Evolutionary conservation across 2,888 invertebrate species (phyloP), one percentile per base, ranked within the genome.

Genomic region (Schrankia costaestrigalis): DNA sequence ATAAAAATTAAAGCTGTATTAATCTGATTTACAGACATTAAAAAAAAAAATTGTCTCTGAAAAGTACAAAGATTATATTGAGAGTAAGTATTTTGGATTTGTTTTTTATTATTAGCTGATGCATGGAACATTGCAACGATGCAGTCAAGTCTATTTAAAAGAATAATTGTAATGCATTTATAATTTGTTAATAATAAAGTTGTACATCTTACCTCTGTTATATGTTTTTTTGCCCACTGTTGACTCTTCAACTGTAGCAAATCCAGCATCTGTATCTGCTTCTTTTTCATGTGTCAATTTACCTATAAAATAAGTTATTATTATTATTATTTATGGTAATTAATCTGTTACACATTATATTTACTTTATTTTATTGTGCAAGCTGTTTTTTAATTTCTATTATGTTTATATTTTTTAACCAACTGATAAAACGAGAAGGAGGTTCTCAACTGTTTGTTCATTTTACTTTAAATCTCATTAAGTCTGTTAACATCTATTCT

Each of bases 161-260:
- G 17, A 17, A 17, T 17, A 4, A 17, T 5, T 17, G 17, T 5
- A 17, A 4, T 17, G 17, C 4, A 5, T 7, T 5, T 5, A 17
- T n/a, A n/a, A n/a, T n/a, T n/a, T n/a, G n/a, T n/a, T n/a, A n/a
- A n/a, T n/a, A n/a, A n/a, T n/a, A n/a, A n/a, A n/a, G n/a, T n/a
- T n/a, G n/a, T n/a, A n/a, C n/a, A n/a, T 21, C 11, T 27, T 21
- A 51, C 51, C 35, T 25, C 19, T 41, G 13, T 31, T 33, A 11
- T 41, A 29, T 23, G 30, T 11, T 18, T 58, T 63, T 30, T 64
- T 72, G 3, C 72, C 76, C n/a, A 74, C 46, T 3, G 44, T 32
- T 1, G 77, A 77, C 47, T 80, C 81, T 45, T 78, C 70, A 1
- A 75, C 78, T 1, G 74, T 75, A 14, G 79, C 72, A 25, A 76